Evolutionary conservation across 2,888 invertebrate genomes (phyloP).

Genomic region (Tortricodes alternella): DNA sequence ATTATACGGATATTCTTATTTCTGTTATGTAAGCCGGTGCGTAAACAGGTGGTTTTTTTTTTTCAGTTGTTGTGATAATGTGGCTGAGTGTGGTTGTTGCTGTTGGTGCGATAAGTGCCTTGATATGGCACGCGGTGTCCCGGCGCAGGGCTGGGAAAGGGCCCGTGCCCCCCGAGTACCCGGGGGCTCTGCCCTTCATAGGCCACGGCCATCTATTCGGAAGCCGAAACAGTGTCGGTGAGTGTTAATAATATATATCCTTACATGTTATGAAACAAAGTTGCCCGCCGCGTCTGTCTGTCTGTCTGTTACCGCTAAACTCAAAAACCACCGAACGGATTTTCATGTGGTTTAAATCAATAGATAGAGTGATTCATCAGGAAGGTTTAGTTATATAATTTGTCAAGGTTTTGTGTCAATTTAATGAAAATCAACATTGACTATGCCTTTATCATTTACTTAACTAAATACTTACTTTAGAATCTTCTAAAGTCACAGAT

Average conservation of each 20-base stretch:
- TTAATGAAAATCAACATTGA: not conserved
- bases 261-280: not conserved
- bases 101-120: not conserved
- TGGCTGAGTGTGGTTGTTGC: not conserved
- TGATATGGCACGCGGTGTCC: not conserved
- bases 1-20: not conserved
- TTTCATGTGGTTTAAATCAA: constrained; percentile 36
- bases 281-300: too few relatives aligned
- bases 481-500: too few relatives aligned
- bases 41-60: not conserved
- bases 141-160: not conserved
- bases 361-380: not conserved
- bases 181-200: constrained; percentile 44
- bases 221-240: constrained; percentile 29
- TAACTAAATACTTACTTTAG: too few relatives aligned
- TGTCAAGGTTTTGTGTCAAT: not conserved
- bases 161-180: constrained; percentile 37
- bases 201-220: constrained; percentile 47
- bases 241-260: not conserved
- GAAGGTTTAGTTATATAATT: too few relatives aligned
- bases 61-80: not conserved
- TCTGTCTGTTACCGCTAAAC: too few relatives aligned
- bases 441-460: too few relatives aligned
- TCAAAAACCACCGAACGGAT: too few relatives aligned
- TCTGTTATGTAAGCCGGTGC: not conserved